These are phyloP conservation scores for Prionace glauca DNA, from an alignment of 2,797 vertebrate species.

Conservation along the genomic window DNA sequence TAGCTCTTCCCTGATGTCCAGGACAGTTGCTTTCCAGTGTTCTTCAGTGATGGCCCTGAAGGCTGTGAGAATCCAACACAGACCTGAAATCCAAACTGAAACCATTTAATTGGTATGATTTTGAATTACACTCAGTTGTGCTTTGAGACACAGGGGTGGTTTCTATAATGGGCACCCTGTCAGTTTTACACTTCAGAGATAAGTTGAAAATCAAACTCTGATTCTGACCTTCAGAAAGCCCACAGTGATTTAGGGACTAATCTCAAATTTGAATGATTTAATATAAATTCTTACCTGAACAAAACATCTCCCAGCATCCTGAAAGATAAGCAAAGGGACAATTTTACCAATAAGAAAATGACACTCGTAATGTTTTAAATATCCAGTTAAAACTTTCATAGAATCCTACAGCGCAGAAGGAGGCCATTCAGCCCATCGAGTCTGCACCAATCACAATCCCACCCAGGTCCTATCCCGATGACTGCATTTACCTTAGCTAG, in stretches of 20 bases:
- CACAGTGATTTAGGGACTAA: neutral
- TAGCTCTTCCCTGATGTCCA: neutral
- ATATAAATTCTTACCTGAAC: slow-evolving; percentile 3
- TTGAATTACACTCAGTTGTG: neutral
- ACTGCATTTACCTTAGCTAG: no score
- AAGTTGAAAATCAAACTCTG: neutral
- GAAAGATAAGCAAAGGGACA: neutral
- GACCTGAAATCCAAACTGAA: neutral
- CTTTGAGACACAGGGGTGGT: neutral
- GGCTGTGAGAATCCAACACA: neutral
- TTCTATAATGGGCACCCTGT: neutral
- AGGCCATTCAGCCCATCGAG: no score
- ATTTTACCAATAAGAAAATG: neutral
- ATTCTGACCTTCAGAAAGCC: neutral
- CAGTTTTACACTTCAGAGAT: neutral
- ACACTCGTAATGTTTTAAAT: neutral
- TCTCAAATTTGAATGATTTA: neutral
- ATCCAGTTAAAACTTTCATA: neutral
- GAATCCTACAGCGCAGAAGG: no score
- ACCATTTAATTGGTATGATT: neutral
- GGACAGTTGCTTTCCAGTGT: neutral
- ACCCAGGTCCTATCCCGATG: no score
- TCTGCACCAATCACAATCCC: no score
- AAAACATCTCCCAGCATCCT: slow-evolving; percentile 16
- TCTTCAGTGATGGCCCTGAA: neutral